Evolutionary conservation across 1,140 invertebrate genomes (phyloP), one percentile per base, ranked within the genome.

Genomic region (Pseudomyrmex cubaensis): DNA sequence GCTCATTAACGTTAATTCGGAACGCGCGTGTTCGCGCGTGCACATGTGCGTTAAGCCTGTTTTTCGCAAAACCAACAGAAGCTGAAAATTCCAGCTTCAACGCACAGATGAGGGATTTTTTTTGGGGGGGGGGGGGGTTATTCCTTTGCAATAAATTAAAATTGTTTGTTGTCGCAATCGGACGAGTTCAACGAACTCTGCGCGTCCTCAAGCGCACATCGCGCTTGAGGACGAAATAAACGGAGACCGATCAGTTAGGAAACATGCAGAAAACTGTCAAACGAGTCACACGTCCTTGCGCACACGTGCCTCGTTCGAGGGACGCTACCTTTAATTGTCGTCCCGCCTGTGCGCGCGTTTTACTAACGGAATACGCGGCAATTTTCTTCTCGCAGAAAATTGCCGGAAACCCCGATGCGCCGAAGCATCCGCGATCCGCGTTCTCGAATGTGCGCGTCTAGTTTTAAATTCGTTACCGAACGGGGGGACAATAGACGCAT

Each of bases 1-100:
- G 4, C 15, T 82, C 76, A 72, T 80, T 74, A 82, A 66, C 35
- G 59, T 56, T 63, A 62, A 63, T 75, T 83, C 25, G 15, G 5
- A 57, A 63, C 20, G 57, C 8, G 59, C n/a, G 35, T 12, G 48
- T 35, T 35, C 35, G 12, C 35, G n/a, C 61, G 9, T 25, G 15
- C 52, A 67, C 35, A 64, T 35, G 13, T 44, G 50, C 35, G 35
- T 35, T 35, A 17, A 12, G n/a, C 17, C 22, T 22, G 62, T 77
- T 70, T 35, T 48, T 25, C 52, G 9, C 22, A 67, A 25, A 46
- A 46, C 17, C 20, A n/a, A 35, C 35, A 10, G 46, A 80, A 35
- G 44, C 17, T 48, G 15, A 57, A 35, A 46, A 15, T 25, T 56
- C 48, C 35, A 35, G 35, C 35, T 35, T 7, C 35, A 7, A 35